phyloP scores from a whole-genome alignment of 2,888 invertebrate species.

The Elegia similella region DNA sequence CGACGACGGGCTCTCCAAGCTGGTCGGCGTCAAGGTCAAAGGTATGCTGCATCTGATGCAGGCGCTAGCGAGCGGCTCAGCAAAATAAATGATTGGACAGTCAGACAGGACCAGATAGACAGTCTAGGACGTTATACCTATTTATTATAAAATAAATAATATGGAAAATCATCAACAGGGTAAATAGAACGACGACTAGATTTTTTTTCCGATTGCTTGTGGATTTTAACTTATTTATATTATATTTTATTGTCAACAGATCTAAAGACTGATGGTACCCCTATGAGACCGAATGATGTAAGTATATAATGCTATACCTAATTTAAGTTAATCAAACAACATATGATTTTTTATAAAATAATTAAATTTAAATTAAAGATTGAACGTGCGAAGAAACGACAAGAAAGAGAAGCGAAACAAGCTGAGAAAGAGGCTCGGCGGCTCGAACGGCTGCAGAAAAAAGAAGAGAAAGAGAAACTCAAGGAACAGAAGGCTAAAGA shows the following conservation, averaged over 20 bases:
- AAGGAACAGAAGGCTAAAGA: conserved; percentile 75
- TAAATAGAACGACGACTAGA: too few species aligned
- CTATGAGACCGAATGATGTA: conserved; percentile 62
- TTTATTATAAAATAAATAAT: too few species aligned
- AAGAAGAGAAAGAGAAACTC: conserved; percentile 71
- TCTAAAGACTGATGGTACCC: conserved; percentile 56
- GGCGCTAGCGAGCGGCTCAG: too few species aligned
- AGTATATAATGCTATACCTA: conserved; percentile 25
- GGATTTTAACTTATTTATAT: not conserved
- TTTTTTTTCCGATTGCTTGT: too few species aligned
- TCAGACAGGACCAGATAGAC: too few species aligned
- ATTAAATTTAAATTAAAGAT: conserved; percentile 40
- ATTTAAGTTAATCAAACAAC: too few species aligned
- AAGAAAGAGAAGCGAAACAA: conserved; percentile 75
- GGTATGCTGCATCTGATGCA: conserved; percentile 35
- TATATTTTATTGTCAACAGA: conserved; percentile 42
- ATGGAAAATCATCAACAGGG: too few species aligned
- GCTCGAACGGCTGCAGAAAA: conserved; percentile 72
- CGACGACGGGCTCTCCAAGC: conserved; percentile 65
- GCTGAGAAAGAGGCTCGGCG: conserved; percentile 74
- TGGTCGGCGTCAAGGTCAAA: conserved; percentile 73
- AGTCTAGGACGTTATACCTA: too few species aligned
- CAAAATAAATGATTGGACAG: too few species aligned
- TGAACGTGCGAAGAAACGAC: conserved; percentile 79
- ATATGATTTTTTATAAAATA: too few species aligned